A percentile compares a stretch with the other conserved stretches of the same genome.
Conservation (phyloP, 1,140 invertebrate genomes). For the Goniozus legneri region DNA sequence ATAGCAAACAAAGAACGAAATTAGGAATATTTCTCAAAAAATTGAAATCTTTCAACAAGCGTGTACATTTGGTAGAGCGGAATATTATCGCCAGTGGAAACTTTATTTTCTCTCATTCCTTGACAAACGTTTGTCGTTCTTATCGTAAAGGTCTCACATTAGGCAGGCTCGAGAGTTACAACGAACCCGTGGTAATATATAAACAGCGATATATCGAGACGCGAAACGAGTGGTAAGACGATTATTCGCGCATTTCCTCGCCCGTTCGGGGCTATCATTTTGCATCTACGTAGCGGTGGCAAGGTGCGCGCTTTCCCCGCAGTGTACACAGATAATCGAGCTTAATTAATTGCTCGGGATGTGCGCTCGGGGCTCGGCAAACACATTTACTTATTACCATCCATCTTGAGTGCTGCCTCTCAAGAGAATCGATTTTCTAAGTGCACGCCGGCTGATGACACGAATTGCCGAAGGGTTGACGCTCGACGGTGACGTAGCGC, state of each 20-base stretch:
- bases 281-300: conserved; percentile 25
- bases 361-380: conserved; percentile 42
- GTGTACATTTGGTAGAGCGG: too few species aligned
- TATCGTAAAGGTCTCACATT: too few species aligned
- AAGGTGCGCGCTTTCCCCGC: conserved; percentile 25
- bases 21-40: too few species aligned
- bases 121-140: too few species aligned
- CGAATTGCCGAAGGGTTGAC: conserved; percentile 33
- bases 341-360: conserved; percentile 52
- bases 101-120: too few species aligned
- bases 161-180: too few species aligned
- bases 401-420: conserved; percentile 43
- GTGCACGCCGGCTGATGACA: conserved; percentile 37
- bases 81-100: too few species aligned
- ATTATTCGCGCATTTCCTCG: conserved; percentile 10
- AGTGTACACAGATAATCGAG: conserved; percentile 51
- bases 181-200: too few species aligned
- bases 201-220: too few species aligned
- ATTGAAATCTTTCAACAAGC: too few species aligned
- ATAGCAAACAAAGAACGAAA: too few species aligned
- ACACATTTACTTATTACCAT: conserved; percentile 53
- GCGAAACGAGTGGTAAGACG: background rate
- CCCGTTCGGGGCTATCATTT: conserved; percentile 33
- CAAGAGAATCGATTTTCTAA: conserved; percentile 46
- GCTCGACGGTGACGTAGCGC: conserved; percentile 30